Percentiles rank a stretch among this genome's conserved stretches.
phyloP scores from a whole-genome alignment of 1,140 invertebrate species.

The Orchesella cincta region DNA sequence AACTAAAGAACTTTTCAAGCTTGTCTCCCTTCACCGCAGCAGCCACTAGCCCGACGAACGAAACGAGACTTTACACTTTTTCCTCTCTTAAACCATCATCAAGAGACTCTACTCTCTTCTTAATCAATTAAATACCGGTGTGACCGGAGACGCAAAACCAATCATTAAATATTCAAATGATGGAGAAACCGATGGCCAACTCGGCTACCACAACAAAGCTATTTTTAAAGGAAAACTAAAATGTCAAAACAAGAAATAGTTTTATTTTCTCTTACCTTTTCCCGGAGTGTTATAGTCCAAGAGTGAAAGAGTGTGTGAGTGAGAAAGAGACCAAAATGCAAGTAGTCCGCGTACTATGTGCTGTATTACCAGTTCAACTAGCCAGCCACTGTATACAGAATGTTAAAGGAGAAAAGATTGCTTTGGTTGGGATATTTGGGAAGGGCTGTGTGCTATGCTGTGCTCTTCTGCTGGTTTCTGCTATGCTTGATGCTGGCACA shows the following conservation, averaged over 20 bases:
- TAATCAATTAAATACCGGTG: too few relatives aligned
- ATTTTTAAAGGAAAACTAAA: too few relatives aligned
- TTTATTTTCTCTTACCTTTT: constrained; percentile 11
- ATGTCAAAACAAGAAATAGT: constrained; percentile 1
- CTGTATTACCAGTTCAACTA: too few relatives aligned
- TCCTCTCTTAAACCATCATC: neutral
- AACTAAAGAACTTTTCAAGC: neutral
- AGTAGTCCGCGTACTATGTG: too few relatives aligned
- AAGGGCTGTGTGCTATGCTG: neutral
- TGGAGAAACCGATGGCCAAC: too few relatives aligned
- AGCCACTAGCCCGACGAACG: too few relatives aligned
- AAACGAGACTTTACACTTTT: too few relatives aligned
- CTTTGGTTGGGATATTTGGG: neutral
- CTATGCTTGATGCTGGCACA: neutral
- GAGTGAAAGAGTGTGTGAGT: constrained; percentile 17
- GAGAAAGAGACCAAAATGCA: constrained; percentile 1
- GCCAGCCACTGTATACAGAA: too few relatives aligned
- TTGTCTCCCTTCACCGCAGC: neutral
- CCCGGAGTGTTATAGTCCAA: constrained; percentile 4
- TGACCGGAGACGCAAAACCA: too few relatives aligned
- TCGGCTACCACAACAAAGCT: too few relatives aligned
- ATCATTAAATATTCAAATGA: too few relatives aligned
- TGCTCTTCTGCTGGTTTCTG: neutral
- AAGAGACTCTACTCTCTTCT: neutral
- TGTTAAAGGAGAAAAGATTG: neutral